Evolutionary conservation across 2,113 vertebrate species (phyloP), one percentile per base, ranked within the genome.

Genomic region (Phylloscopus whistleri): DNA sequence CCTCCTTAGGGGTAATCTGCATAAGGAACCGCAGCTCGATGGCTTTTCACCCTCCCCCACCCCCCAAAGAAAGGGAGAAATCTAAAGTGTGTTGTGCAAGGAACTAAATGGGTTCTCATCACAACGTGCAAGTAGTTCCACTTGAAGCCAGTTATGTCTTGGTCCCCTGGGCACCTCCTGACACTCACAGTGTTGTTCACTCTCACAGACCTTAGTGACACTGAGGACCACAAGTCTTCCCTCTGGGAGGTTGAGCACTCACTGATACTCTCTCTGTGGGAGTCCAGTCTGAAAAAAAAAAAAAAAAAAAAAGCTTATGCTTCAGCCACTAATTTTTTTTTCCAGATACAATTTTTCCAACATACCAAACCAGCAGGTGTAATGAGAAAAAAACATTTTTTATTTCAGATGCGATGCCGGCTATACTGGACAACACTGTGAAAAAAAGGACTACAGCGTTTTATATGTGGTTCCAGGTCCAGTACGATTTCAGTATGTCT

Each of bases 401-500:
- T 66, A 7, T 97, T 98, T 76, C 97, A 99, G 99, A 97, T 99
- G 99, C 85, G 99, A 99, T 97, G 98, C 99, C 6, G 99, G 99
- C 85, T 99, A 99, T 87, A 99, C 98, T 97, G 99, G 99, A 80
- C 98, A 99, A 93, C 99, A 99, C 97, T 99, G 99, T 98, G 99
- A 99, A 97, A 99, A 99, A 94, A 99, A 99, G 96, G 99, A 99
- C 98, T 99, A 99, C 98, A 99, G 99, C 93, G 99, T 99, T 93
- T 98, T 99, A 69, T 99, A 99, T 4, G 99, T 99, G 95, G 99
- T 99, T 87, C 99, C 99, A 4, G 99, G 99, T 58, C 99, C 99
- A 10, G 99, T 99, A 49, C 98, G 99, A 84, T 99, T 99, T 96
- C 99, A 99, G 95, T 99, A 99, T 53, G 99, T 99, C 97, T 98